Evolutionary conservation across 2,113 vertebrate genomes (phyloP).

Genomic region (Illadopsis cleaveri): DNA sequence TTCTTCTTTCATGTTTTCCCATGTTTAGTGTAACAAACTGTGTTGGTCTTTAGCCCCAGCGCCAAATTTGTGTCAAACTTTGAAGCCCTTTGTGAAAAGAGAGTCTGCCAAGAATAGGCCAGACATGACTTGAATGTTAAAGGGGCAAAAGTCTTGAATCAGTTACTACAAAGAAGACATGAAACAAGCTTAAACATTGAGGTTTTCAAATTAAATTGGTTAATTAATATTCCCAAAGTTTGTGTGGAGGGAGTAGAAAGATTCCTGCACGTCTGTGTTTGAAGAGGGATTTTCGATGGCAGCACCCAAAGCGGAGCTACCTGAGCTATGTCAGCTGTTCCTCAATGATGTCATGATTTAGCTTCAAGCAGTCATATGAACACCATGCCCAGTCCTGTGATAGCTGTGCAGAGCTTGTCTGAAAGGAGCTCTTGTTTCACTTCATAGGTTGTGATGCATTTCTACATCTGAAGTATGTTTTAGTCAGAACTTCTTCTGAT

Average conservation of each 20-base stretch:
- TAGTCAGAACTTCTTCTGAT: conserved; percentile 5
- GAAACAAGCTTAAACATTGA: not conserved
- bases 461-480: not conserved
- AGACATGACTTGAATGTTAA: not conserved
- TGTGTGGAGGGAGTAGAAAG: not conserved
- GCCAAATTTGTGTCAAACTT: not conserved
- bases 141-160: not conserved
- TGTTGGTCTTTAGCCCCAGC: not conserved
- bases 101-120: not conserved
- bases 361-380: conserved; percentile 49
- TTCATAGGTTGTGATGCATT: not conserved
- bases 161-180: not conserved
- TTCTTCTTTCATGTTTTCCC: not conserved
- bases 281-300: accelerated
- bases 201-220: not conserved
- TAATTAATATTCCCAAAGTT: not conserved
- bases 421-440: conserved; percentile 44
- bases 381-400: conserved; percentile 36
- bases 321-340: not conserved
- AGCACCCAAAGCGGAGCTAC: not conserved
- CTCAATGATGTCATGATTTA: not conserved
- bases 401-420: not conserved
- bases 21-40: not conserved
- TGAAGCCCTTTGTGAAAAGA: not conserved
- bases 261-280: not conserved